A percentile compares a stretch with the other conserved stretches of the same genome.
phyloP scores from a whole-genome alignment of 2,888 invertebrate species.

The Acanthosepion esculentum region DNA sequence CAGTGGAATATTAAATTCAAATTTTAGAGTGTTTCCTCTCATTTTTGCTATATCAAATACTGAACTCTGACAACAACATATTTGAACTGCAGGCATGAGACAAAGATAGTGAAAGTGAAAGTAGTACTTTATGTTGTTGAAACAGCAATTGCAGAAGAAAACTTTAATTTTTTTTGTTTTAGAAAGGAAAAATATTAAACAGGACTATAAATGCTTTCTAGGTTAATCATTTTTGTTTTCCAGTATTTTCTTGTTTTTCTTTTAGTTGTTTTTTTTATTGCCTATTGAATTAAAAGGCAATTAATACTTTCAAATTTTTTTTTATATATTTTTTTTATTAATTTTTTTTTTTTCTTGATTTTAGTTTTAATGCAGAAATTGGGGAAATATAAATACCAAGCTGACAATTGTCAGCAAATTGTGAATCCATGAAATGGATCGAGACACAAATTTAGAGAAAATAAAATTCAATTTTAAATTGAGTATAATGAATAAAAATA shows the following conservation, averaged over 20 bases:
- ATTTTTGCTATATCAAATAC: conserved; percentile 21
- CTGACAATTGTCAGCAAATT: not conserved
- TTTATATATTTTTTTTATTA: not conserved
- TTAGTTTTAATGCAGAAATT: not conserved
- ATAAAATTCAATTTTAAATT: not conserved
- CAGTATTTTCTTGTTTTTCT: not conserved
- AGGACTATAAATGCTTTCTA: not conserved
- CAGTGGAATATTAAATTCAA: conserved; percentile 33
- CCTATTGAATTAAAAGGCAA: not conserved
- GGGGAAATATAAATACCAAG: not conserved
- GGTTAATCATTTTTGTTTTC: not conserved
- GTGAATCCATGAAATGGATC: not conserved
- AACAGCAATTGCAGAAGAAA: not conserved
- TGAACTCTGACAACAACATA: not conserved
- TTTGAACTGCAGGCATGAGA: conserved; percentile 1
- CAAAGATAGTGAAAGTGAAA: not conserved
- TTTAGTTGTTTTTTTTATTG: too few species aligned
- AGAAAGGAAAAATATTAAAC: not conserved
- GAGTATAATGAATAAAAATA: not conserved
- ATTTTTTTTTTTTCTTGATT: not conserved
- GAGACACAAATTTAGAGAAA: not conserved
- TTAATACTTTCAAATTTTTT: not conserved
- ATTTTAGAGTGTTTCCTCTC: not conserved
- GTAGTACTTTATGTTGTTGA: not conserved
- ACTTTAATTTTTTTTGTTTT: not conserved